Conservation (phyloP, 2,113 vertebrate genomes). For the Sinocyclocheilus grahami region DNA sequence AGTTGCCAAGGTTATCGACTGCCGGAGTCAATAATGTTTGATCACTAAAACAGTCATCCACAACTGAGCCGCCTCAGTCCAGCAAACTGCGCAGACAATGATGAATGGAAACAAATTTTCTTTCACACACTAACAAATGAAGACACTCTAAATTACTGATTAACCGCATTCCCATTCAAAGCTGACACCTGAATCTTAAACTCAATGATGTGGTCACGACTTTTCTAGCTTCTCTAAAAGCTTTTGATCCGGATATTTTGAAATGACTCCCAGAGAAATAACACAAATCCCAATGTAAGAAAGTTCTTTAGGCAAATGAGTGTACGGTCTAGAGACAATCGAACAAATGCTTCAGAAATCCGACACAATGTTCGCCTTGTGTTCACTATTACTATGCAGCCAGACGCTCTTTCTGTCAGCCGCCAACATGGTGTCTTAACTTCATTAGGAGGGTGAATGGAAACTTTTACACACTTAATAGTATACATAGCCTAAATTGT, state of each 20-base stretch:
- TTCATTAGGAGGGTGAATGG: not conserved
- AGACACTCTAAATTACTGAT: slow-evolving; percentile 15
- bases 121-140: slow-evolving; percentile 11
- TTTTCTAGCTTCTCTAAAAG: not conserved
- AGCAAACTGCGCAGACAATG: slow-evolving; percentile 54
- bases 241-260: not conserved
- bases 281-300: not conserved
- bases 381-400: not conserved
- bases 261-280: too few relatives aligned
- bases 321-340: not conserved
- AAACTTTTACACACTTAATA: not conserved
- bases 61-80: slow-evolving; percentile 58
- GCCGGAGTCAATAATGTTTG: slow-evolving; percentile 76
- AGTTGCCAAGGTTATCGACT: slow-evolving; percentile 76
- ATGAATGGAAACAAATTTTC: slow-evolving; percentile 57
- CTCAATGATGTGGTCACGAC: not conserved
- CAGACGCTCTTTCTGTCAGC: not conserved
- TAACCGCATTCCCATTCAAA: slow-evolving; percentile 4
- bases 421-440: not conserved
- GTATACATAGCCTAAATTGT: not conserved
- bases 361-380: slow-evolving; percentile 25
- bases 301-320: slow-evolving; percentile 16
- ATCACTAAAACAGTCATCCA: slow-evolving; percentile 74
- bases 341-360: slow-evolving; percentile 22
- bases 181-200: not conserved